These are phyloP conservation scores for Thunnus albacares DNA, from an alignment of 2,797 vertebrate species.

Conservation along the genomic window DNA sequence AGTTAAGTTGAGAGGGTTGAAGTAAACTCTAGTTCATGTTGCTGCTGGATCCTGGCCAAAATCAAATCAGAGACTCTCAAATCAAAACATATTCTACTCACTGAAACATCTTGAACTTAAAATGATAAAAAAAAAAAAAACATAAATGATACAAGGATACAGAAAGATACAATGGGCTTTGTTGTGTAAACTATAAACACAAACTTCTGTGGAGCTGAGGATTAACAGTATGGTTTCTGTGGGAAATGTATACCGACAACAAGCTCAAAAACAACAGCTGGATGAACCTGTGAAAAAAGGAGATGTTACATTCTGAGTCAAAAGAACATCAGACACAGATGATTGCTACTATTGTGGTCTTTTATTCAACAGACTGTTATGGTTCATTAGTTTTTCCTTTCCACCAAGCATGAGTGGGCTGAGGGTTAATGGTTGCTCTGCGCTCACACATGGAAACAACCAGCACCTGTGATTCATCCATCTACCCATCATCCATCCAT, in stretches of 20 bases:
- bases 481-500: neutral
- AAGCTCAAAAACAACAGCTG: neutral
- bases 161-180: neutral
- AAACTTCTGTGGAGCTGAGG: too few relatives aligned
- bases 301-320: neutral
- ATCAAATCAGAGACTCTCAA: neutral
- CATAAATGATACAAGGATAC: neutral
- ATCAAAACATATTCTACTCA: neutral
- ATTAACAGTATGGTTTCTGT: too few relatives aligned
- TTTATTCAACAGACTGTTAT: neutral
- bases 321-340: neutral
- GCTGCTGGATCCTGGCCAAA: neutral
- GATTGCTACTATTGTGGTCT: neutral
- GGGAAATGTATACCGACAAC: neutral
- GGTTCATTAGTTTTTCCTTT: neutral
- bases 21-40: neutral
- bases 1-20: too few relatives aligned
- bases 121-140: too few relatives aligned
- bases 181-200: too few relatives aligned
- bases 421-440: constrained; percentile 12
- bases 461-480: neutral
- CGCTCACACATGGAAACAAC: constrained; percentile 7
- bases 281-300: neutral
- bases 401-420: neutral
- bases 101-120: too few relatives aligned